Evolutionary conservation across 2,888 invertebrate genomes (phyloP).

Genomic region (Ochlodes sylvanus): DNA sequence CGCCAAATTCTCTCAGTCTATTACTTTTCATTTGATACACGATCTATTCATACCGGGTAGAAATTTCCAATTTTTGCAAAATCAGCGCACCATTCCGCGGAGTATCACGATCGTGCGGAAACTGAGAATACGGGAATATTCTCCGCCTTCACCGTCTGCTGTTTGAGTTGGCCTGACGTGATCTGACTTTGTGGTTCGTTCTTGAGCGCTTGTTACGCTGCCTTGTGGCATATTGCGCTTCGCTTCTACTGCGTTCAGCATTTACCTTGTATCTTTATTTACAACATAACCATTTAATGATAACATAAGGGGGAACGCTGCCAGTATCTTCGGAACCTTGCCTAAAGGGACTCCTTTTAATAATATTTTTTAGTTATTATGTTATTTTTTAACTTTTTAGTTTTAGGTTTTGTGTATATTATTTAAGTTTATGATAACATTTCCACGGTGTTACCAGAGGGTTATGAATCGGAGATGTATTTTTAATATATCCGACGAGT

Average conservation of each 20-base stretch:
- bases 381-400: too few relatives aligned
- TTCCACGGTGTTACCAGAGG: too few relatives aligned
- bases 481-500: too few relatives aligned
- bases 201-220: conserved; percentile 10
- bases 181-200: conserved; percentile 9
- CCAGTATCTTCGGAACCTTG: too few relatives aligned
- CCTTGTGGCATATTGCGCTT: not conserved
- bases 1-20: not conserved
- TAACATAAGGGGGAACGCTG: too few relatives aligned
- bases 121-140: conserved; percentile 20
- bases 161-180: conserved; percentile 30
- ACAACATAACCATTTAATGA: too few relatives aligned
- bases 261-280: too few relatives aligned
- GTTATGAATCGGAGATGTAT: too few relatives aligned
- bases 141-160: conserved; percentile 1
- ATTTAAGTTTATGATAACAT: too few relatives aligned
- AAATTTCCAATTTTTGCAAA: conserved; percentile 33
- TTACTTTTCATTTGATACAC: not conserved
- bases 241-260: not conserved
- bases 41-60: conserved; percentile 12
- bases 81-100: conserved; percentile 26
- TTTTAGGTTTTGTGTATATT: too few relatives aligned
- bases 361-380: too few relatives aligned
- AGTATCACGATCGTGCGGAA: conserved; percentile 34
- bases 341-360: too few relatives aligned